phyloP scores from a whole-genome alignment of 1,140 invertebrate genomes.

The Phenacoccus solenopsis region DNA sequence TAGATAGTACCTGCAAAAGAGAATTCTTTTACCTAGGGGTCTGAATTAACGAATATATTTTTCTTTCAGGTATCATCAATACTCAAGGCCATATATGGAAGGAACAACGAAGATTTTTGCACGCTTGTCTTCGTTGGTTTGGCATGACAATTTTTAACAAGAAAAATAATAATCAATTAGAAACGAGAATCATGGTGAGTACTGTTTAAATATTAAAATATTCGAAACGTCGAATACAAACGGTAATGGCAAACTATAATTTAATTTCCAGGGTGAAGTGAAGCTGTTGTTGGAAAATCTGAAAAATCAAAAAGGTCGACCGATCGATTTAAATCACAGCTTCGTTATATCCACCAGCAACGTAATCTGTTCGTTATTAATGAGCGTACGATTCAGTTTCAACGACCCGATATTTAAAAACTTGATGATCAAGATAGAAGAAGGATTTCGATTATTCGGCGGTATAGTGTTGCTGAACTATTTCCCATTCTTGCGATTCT shows the following conservation, averaged over 20 bases:
- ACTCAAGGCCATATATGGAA: slow-evolving; percentile 84
- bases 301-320: slow-evolving; percentile 33
- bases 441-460: slow-evolving; percentile 75
- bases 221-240: too few relatives aligned
- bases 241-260: too few relatives aligned
- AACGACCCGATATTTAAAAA: slow-evolving; percentile 59
- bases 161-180: slow-evolving; percentile 64
- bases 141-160: slow-evolving; percentile 71
- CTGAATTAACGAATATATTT: too few relatives aligned
- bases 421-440: slow-evolving; percentile 71
- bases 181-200: slow-evolving; percentile 68
- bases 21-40: too few relatives aligned
- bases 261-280: slow-evolving; percentile 53
- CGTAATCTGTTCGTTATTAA: slow-evolving; percentile 80
- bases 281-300: slow-evolving; percentile 53
- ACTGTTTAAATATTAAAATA: too few relatives aligned
- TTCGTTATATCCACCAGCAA: slow-evolving; percentile 75
- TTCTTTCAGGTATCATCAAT: slow-evolving; percentile 69
- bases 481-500: slow-evolving; percentile 52
- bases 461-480: slow-evolving; percentile 49
- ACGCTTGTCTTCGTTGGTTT: slow-evolving; percentile 74
- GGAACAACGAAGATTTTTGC: slow-evolving; percentile 78
- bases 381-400: slow-evolving; percentile 70
- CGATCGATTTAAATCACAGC: slow-evolving; percentile 54
- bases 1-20: too few relatives aligned